Evolutionary conservation across 1,140 invertebrate genomes (phyloP).

Genomic region (Cardiocondyla obscurior): DNA sequence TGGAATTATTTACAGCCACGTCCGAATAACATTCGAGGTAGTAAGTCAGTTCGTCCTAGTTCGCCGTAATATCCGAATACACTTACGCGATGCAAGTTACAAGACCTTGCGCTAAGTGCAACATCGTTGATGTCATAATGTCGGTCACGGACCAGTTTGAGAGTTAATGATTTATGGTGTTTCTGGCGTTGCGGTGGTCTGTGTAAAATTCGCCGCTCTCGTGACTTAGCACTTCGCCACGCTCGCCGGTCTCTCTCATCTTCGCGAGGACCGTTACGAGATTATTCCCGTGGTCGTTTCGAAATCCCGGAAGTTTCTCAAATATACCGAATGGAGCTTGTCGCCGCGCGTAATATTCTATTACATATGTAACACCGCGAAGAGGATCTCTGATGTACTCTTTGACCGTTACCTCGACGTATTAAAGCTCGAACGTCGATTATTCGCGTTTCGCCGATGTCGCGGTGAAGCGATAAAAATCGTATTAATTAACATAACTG

Average conservation of each 20-base stretch:
- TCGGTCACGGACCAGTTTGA: constrained; percentile 38
- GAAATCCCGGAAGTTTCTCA: constrained; percentile 39
- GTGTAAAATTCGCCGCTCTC: constrained; percentile 32
- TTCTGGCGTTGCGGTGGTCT: constrained; percentile 8
- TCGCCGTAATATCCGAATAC: constrained; percentile 25
- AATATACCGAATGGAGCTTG: neutral
- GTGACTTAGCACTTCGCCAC: constrained; percentile 31
- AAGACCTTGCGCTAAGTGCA: constrained; percentile 43
- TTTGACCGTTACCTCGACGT: constrained; percentile 15
- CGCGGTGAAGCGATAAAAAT: neutral
- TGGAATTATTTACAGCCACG: neutral
- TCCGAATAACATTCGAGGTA: neutral
- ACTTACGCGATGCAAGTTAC: constrained; percentile 30
- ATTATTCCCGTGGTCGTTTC: constrained; percentile 25
- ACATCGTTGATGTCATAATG: constrained; percentile 31
- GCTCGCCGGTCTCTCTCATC: constrained; percentile 17
- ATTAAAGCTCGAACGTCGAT: constrained; percentile 4
- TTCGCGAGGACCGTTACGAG: constrained; percentile 26
- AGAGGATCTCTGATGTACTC: neutral
- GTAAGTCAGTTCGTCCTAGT: constrained; percentile 17
- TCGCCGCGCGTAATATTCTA: neutral
- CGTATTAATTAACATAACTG: neutral
- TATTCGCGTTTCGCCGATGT: neutral
- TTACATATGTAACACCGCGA: constrained; percentile 1
- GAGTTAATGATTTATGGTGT: constrained; percentile 51